A percentile compares a stretch with the other conserved stretches of the same genome.
Conservation (phyloP, 2,888 invertebrate species). For the Caenorhabditis sinica region DNA sequence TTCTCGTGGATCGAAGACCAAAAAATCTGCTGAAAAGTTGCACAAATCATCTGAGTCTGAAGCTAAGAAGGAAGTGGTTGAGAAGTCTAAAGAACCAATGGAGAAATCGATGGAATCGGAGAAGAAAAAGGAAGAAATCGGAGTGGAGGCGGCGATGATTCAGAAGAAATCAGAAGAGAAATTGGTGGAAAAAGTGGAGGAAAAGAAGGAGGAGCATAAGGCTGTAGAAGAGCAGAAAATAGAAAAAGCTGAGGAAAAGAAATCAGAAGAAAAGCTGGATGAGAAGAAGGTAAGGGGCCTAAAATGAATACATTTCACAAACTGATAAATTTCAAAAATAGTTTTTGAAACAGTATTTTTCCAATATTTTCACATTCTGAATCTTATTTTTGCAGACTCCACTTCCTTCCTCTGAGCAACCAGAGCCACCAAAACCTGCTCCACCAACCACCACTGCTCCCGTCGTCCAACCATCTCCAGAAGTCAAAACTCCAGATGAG, state of each 20-base stretch:
- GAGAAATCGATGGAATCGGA: neutral
- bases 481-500: neutral
- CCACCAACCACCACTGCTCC: no score
- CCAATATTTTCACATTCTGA: neutral
- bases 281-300: neutral
- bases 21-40: constrained; percentile 23
- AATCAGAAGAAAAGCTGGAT: neutral
- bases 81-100: neutral
- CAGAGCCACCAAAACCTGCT: neutral
- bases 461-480: constrained; percentile 7
- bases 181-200: neutral
- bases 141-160: neutral
- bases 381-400: neutral
- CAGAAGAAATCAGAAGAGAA: constrained; percentile 24
- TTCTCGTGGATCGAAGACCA: neutral
- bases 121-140: neutral
- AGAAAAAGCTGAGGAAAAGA: neutral
- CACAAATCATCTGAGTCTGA: constrained; percentile 27
- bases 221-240: neutral
- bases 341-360: neutral
- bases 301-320: neutral
- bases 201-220: neutral
- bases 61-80: constrained; percentile 8
- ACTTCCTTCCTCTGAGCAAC: neutral
- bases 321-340: neutral